A percentile compares a stretch with the other conserved stretches of the same genome.
These are phyloP conservation scores for Mastacembelus armatus DNA, from an alignment of 2,797 vertebrate species.

Conservation along the genomic window DNA sequence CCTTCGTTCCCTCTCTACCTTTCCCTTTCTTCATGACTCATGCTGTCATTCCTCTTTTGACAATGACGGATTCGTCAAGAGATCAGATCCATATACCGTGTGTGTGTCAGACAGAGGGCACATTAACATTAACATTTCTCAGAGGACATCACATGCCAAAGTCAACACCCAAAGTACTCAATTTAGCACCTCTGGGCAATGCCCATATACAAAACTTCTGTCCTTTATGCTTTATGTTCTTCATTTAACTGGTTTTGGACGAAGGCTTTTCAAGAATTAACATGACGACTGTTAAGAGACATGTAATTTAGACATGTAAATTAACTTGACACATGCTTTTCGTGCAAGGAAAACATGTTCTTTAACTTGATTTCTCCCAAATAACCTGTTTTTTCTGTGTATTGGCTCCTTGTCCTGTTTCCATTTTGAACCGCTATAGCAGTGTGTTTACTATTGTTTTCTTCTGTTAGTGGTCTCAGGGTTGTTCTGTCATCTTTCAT, in stretches of 20 bases:
- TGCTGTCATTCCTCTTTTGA: conserved; percentile 23
- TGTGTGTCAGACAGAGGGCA: conserved; percentile 24
- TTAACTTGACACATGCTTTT: no score
- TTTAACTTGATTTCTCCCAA: conserved; percentile 7
- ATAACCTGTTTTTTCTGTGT: background rate
- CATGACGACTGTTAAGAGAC: no score
- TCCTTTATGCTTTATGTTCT: background rate
- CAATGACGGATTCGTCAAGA: conserved; percentile 33
- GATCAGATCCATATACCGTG: conserved; percentile 23
- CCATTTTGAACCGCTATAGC: background rate
- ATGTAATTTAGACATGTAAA: no score
- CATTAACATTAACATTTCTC: conserved; percentile 37
- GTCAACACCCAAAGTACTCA: background rate
- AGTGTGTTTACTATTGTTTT: background rate
- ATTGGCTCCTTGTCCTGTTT: conserved; percentile 17
- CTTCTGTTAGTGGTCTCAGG: background rate
- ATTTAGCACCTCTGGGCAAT: background rate
- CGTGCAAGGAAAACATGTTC: background rate
- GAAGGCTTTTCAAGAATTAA: background rate
- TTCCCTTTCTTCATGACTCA: conserved; percentile 8
- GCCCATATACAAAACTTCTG: background rate
- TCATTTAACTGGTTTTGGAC: background rate
- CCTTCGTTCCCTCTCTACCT: background rate
- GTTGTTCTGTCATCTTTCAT: conserved; percentile 1
- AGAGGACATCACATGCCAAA: conserved; percentile 18